Conservation (phyloP, 2,888 invertebrate genomes). For the Lochmaea capreae region DNA sequence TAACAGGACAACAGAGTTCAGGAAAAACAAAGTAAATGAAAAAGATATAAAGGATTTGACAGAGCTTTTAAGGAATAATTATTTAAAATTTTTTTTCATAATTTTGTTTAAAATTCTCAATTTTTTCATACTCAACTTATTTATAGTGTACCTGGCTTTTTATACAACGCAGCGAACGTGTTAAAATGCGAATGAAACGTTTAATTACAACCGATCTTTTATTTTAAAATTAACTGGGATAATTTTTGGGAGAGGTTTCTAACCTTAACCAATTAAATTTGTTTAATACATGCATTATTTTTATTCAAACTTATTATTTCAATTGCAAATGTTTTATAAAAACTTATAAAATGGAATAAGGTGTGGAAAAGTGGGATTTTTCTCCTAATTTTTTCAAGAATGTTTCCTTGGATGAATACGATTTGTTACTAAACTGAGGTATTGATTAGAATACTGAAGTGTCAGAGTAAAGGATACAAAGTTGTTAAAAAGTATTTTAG, state of each 20-base stretch:
- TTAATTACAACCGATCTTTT: neutral
- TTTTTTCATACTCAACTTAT: neutral
- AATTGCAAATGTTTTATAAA: slow-evolving; percentile 7
- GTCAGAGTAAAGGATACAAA: too few relatives aligned
- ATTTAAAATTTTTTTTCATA: neutral
- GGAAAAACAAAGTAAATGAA: too few relatives aligned
- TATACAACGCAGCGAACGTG: slow-evolving; percentile 9
- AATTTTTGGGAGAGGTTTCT: neutral
- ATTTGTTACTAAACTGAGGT: too few relatives aligned
- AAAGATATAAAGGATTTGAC: too few relatives aligned
- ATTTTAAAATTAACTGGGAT: neutral
- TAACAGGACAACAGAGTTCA: too few relatives aligned
- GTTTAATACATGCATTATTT: slow-evolving; percentile 47
- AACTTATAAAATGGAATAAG: neutral
- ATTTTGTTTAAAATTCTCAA: too few relatives aligned
- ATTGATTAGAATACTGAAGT: too few relatives aligned
- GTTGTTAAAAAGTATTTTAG: too few relatives aligned
- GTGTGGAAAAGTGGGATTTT: too few relatives aligned
- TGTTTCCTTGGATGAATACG: too few relatives aligned
- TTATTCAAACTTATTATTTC: slow-evolving; percentile 5
- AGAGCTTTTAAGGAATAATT: too few relatives aligned
- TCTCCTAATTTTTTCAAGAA: too few relatives aligned
- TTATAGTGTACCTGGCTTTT: neutral
- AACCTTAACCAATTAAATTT: slow-evolving; percentile 22
- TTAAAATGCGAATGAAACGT: slow-evolving; percentile 6